Percentiles rank a stretch among this genome's conserved stretches.
phyloP scores from a whole-genome alignment of 2,797 vertebrate genomes.

The Parotocinclus haroldoi region DNA sequence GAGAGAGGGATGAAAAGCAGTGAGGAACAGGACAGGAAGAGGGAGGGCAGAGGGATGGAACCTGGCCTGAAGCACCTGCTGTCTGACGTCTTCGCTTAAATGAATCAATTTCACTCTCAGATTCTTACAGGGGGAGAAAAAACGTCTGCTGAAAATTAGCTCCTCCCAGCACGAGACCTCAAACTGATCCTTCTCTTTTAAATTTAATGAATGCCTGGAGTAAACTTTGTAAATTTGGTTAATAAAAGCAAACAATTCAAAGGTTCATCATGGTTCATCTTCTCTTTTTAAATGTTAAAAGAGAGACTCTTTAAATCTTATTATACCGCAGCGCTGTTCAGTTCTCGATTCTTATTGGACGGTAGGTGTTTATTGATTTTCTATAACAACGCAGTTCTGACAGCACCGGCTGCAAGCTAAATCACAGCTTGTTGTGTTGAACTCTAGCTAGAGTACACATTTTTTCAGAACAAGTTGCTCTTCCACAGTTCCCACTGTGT shows the following conservation, averaged over 20 bases:
- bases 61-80: conserved; percentile 45
- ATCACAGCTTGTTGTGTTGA: background rate
- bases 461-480: too few relatives aligned
- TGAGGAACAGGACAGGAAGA: conserved; percentile 26
- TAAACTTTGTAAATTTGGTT: conserved; percentile 1
- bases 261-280: background rate
- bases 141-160: conserved; percentile 10
- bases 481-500: too few relatives aligned
- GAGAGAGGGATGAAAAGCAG: conserved; percentile 32
- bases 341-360: background rate
- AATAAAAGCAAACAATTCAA: conserved; percentile 9
- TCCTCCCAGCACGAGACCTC: conserved; percentile 15
- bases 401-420: background rate
- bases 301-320: background rate
- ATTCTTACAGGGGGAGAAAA: conserved; percentile 7
- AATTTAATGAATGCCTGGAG: conserved; percentile 1
- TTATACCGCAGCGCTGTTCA: too few relatives aligned
- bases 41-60: conserved; percentile 37
- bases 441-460: too few relatives aligned
- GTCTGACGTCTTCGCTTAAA: conserved; percentile 37
- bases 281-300: background rate
- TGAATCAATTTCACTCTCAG: conserved; percentile 31
- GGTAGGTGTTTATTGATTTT: background rate
- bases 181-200: background rate
- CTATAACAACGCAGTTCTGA: background rate